Conservation (phyloP, 1,140 invertebrate genomes). For the Stegodyphus dumicola region DNA sequence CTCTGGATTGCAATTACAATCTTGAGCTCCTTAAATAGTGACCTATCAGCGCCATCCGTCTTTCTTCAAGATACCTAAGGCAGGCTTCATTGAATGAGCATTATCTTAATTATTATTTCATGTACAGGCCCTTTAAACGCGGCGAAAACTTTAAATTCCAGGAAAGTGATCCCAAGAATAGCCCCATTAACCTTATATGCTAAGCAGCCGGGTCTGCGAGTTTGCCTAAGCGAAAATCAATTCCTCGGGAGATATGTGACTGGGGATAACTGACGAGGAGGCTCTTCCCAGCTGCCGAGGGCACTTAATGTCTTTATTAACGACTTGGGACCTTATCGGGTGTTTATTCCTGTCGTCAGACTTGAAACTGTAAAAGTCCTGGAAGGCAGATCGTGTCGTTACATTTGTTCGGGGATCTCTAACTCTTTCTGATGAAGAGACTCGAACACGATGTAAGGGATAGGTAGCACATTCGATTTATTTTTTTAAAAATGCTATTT, state of each 20-base stretch:
- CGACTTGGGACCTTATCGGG: neutral
- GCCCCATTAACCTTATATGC: conserved; percentile 23
- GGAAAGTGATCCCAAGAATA: neutral
- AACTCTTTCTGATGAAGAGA: too few species aligned
- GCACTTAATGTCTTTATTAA: conserved; percentile 11
- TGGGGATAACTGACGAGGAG: neutral
- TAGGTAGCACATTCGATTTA: too few species aligned
- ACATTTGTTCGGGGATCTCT: too few species aligned
- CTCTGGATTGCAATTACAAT: too few species aligned
- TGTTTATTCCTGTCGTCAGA: neutral
- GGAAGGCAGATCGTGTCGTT: too few species aligned
- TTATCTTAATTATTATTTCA: conserved; percentile 18
- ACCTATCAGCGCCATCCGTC: too few species aligned
- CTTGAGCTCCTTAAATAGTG: too few species aligned
- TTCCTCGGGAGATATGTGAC: conserved; percentile 11
- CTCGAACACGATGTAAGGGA: too few species aligned
- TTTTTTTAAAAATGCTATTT: too few species aligned
- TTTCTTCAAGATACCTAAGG: too few species aligned
- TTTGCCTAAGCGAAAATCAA: conserved; percentile 22
- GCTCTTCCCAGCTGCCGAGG: neutral
- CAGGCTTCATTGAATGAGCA: neutral
- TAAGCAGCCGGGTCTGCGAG: neutral
- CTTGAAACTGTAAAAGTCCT: too few species aligned
- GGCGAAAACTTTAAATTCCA: conserved; percentile 10
- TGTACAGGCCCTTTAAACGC: neutral